These are phyloP conservation scores for Drosophila suzukii DNA, from an alignment of 1,140 invertebrate genomes.

Conservation along the genomic window DNA sequence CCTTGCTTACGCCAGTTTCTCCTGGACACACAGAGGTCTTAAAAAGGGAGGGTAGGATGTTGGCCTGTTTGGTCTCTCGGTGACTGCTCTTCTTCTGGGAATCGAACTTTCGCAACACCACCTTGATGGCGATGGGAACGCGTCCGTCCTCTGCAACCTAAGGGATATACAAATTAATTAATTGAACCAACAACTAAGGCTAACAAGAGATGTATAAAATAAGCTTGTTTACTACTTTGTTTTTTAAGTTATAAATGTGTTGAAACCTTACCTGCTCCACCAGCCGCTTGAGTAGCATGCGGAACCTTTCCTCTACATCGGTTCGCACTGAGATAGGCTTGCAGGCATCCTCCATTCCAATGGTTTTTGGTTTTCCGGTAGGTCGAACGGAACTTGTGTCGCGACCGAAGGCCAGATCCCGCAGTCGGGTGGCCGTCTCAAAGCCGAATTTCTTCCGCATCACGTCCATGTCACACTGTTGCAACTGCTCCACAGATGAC, in stretches of 20 bases:
- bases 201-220: too few relatives aligned
- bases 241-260: too few relatives aligned
- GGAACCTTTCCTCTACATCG: slow-evolving; percentile 89
- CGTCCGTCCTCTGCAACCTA: slow-evolving; percentile 90
- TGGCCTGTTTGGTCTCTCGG: slow-evolving; percentile 90
- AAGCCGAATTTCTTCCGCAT: slow-evolving; percentile 87
- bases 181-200: not conserved
- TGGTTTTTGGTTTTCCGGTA: slow-evolving; percentile 88
- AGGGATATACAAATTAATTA: not conserved
- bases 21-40: slow-evolving; percentile 84
- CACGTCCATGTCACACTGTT: slow-evolving; percentile 86
- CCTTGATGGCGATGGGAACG: slow-evolving; percentile 89
- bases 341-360: slow-evolving; percentile 91
- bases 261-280: slow-evolving; percentile 85
- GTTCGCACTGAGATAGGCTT: slow-evolving; percentile 88
- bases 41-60: slow-evolving; percentile 88
- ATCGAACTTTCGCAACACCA: slow-evolving; percentile 90
- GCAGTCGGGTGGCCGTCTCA: slow-evolving; percentile 88
- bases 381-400: slow-evolving; percentile 89
- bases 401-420: slow-evolving; percentile 89
- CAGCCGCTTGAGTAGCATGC: slow-evolving; percentile 88
- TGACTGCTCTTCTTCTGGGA: slow-evolving; percentile 86
- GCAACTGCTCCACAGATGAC: slow-evolving; percentile 88
- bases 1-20: slow-evolving; percentile 77
- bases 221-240: too few relatives aligned